Evolutionary conservation across 2,797 vertebrate genomes (phyloP), one percentile per base, ranked within the genome.

Genomic region (Lemur catta): DNA sequence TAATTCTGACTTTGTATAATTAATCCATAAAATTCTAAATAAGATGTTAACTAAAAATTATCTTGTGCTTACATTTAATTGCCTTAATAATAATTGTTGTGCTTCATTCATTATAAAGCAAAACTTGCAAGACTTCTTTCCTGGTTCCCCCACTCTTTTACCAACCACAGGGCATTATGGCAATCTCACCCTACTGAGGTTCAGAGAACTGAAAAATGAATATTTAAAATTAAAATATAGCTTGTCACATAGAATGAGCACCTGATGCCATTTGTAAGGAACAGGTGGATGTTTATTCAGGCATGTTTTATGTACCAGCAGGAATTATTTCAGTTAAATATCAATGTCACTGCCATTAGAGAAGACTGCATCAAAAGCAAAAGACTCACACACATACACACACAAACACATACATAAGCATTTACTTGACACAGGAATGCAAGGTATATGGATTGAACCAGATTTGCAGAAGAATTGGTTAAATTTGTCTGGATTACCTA

Each of bases 281-380:
- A 50, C 2, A 95, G 35, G 33, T 50, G 86, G 18, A 15, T 67
- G 3, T 95, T 94, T 93, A 18, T 82, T 96, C 78, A 87, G 95
- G 78, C 0, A 55, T 89, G 84, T 96, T 96, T 94, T 4, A 79
- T 96, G 8, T 81, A 97, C 12, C 43, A 90, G 13, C 7, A 82
- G 91, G 78, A 97, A 93, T 96, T 93, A 15, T 4, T 94, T 97
- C 91, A 82, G 93, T 91, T 97, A 96, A 96, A 87, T 96, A 94
- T 74, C 76, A 94, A 0, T 72, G 61, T 24, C 43, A 72, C 82
- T 84, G 13, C 1, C 89, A 96, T 94, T 63, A 84, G 57, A 96
- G 17, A 92, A 93, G 20, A 85, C 18, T 76, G 8, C 84, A 95
- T 30, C 2, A 91, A 97, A 41, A 65, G 11, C 38, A 92, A 95